These are phyloP conservation scores for Glyphotaelius pellucidus DNA, from an alignment of 2,888 invertebrate genomes.

Conservation along the genomic window DNA sequence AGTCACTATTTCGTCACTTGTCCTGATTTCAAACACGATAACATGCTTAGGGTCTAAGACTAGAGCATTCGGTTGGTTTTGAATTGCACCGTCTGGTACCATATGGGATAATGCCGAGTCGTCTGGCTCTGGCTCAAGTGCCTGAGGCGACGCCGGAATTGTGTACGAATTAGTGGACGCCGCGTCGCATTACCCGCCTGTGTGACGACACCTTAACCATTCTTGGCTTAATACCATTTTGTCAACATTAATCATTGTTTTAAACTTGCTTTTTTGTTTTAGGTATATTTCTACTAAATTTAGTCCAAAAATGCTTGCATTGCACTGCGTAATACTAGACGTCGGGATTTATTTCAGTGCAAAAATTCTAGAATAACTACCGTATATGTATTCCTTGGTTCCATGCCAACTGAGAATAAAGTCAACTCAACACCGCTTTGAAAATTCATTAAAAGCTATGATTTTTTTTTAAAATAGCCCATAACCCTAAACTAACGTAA, in stretches of 20 bases:
- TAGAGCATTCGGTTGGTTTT: neutral
- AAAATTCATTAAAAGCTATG: no score
- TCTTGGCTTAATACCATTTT: neutral
- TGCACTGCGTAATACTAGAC: no score
- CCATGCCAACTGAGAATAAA: no score
- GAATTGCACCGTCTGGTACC: constrained; percentile 18
- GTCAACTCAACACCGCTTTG: no score
- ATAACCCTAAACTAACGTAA: no score
- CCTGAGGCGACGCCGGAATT: constrained; percentile 24
- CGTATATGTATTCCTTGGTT: no score
- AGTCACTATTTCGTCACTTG: neutral
- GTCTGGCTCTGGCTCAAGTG: constrained; percentile 33
- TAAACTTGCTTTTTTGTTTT: no score
- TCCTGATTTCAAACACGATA: neutral
- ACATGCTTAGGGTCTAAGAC: neutral
- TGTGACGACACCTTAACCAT: neutral
- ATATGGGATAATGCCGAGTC: constrained; percentile 28
- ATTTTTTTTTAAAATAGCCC: no score
- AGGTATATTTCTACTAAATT: neutral
- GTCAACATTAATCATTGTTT: neutral
- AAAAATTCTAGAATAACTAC: no score
- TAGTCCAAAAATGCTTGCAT: neutral
- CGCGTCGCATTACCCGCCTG: neutral
- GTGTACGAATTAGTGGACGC: constrained; percentile 35
- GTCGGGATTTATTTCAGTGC: no score